phyloP scores from a whole-genome alignment of 2,888 invertebrate species.

The Steinernema hermaphroditum region DNA sequence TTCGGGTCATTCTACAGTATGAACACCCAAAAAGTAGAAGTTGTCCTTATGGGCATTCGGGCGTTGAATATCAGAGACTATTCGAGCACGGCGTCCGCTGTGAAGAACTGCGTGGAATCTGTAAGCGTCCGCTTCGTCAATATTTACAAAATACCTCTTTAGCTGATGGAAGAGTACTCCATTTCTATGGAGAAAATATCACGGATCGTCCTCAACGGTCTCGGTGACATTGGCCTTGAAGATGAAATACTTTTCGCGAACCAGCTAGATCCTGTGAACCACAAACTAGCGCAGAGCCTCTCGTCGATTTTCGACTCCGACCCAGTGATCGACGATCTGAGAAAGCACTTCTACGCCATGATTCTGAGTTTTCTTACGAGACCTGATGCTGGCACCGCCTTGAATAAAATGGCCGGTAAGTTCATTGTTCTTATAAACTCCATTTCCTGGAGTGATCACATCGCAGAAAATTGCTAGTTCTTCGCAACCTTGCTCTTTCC shows the following conservation, averaged over 20 bases:
- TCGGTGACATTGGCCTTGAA: slow-evolving; percentile 34
- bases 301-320: slow-evolving; percentile 29
- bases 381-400: slow-evolving; percentile 33
- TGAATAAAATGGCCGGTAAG: slow-evolving; percentile 33
- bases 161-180: slow-evolving; percentile 46
- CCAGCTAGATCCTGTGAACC: slow-evolving; percentile 39
- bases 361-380: slow-evolving; percentile 46
- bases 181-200: slow-evolving; percentile 45
- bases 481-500: slow-evolving; percentile 24
- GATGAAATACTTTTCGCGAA: slow-evolving; percentile 36
- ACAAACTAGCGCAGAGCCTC: slow-evolving; percentile 33
- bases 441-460: no score
- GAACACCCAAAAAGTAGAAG: slow-evolving; percentile 36
- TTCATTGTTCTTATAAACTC: not conserved
- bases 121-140: not conserved
- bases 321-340: slow-evolving; percentile 32
- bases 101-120: slow-evolving; percentile 34
- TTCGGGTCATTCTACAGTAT: slow-evolving; percentile 39
- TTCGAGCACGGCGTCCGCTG: slow-evolving; percentile 11
- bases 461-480: no score
- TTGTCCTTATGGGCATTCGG: slow-evolving; percentile 45
- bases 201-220: slow-evolving; percentile 43
- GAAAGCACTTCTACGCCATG: slow-evolving; percentile 42
- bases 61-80: not conserved
- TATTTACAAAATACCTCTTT: slow-evolving; percentile 22